Conservation (phyloP, 2,888 invertebrate species). For the Doris montereyensis region DNA sequence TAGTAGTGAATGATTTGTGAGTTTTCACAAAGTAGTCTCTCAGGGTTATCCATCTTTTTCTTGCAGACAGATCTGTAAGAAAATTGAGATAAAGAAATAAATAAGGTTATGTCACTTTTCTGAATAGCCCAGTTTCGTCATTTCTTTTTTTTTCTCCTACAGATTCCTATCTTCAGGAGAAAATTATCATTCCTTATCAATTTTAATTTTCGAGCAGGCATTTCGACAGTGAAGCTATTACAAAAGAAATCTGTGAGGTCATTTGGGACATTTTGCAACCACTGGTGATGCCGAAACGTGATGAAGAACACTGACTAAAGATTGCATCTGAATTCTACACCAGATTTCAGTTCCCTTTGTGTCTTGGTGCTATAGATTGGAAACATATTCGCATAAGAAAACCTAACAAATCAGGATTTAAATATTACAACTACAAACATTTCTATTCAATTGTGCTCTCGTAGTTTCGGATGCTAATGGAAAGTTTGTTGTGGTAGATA, state of each 20-base stretch:
- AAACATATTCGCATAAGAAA: too few species aligned
- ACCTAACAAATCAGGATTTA: not conserved
- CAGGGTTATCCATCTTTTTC: too few species aligned
- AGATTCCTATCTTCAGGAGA: slow-evolving; percentile 21
- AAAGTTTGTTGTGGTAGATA: slow-evolving; percentile 14
- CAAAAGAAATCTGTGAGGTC: slow-evolving; percentile 18
- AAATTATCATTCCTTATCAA: slow-evolving; percentile 12
- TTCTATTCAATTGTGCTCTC: not conserved
- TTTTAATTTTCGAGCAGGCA: slow-evolving; percentile 21
- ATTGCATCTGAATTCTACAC: too few species aligned
- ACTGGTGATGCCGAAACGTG: slow-evolving; percentile 20
- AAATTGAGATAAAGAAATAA: too few species aligned
- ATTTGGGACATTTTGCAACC: slow-evolving; percentile 29
- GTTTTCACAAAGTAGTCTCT: too few species aligned
- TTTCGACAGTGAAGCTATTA: slow-evolving; percentile 17
- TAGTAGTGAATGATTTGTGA: too few species aligned
- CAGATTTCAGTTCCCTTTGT: too few species aligned
- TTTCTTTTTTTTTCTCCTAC: too few species aligned
- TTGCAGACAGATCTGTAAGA: too few species aligned
- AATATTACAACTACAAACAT: slow-evolving; percentile 15
- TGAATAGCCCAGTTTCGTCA: too few species aligned
- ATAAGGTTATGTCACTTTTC: too few species aligned
- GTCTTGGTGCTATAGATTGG: slow-evolving; percentile 4
- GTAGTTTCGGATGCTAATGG: slow-evolving; percentile 20
- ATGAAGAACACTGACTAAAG: not conserved